Base-by-base conservation (phyloP, 2,797 vertebrate species). In the Limnodromus scolopaceus region DNA sequence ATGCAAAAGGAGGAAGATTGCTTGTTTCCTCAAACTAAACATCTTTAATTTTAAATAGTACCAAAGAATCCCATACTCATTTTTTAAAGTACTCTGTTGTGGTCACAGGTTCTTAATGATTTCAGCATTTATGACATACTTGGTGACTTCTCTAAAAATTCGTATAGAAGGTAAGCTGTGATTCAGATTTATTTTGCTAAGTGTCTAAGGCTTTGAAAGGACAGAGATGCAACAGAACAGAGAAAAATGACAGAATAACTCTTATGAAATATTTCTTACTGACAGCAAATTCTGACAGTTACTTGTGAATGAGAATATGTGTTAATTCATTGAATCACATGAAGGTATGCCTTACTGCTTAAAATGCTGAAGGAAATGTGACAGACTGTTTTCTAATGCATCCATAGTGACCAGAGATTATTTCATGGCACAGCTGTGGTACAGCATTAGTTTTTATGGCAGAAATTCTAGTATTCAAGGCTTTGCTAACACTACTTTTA, bases 21-120 rank as follows among this genome's bases (percentile, higher is more conserved):
- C 66, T 49, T 84, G 38, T 96, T 95, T 97, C 94, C 89, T 92
- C 71, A 89, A 88, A 94, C 84, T 27, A 91, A 83, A 91, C 84
- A 89, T 32, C 55, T 98, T 95, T 81, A 89, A 95, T 96, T 89
- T 96, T 87, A 81, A 88, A 82, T 95, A 95, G 70, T 63, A 91
- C 89, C 36, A 93, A 97, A 93, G 79, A 90, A 51, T 94, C 79
- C 55, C 79, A 85, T 84, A 84, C 58, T 93, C 11, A 84, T 84
- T 97, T 96, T 95, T 94, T 71, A 34, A 84, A 92, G 60, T 92
- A 89, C 69, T 85, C 81, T 92, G 46, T 78, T 94, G 89, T 91
- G 89, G 63, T 74, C 83, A 51, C 12, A 78, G 70, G 43, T 32
- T 68, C 75, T 93, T 96, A 87, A 79, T 64, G 72, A n/a, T 79